Base-by-base conservation (phyloP, 2,113 vertebrate species). In the Tragulus kanchil region DNA sequence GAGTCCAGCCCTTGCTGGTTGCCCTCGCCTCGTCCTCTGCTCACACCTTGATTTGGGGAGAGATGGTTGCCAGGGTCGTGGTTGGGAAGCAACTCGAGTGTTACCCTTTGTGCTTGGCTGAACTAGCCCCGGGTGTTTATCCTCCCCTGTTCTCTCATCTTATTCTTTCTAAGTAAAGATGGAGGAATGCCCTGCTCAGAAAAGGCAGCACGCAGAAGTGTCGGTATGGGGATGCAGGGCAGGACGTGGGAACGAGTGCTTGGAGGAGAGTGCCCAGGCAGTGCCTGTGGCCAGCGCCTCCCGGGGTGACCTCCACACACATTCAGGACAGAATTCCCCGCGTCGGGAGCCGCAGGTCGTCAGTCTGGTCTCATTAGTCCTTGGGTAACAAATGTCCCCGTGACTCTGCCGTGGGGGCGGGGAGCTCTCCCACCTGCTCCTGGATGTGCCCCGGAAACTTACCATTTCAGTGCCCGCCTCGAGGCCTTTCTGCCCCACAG, bases 321-420 rank as follows among this genome's bases (percentile, higher is more conserved):
- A 16, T 16, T 62, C 52, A 45, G 54, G 67, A 45, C 42, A 19
- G 93, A 79, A 25, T 54, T 81, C 69, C 67, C 82, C 15, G 42
- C 12, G 36, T 77, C 48, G 86, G 89, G 62, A 89, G 77, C 91
- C 15, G 9, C 28, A 84, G 92, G 93, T 90, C 36, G 0, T 88
- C 58, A 19, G 86, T 25, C n/a, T 56, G 77, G 90, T 89, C 83
- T 85, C 82, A 12, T 73, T 85, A 89, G 75, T 87, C 48, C 58
- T 50, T 58, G 69, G 85, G 50, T 92, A 87, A 69, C 69, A 89
- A 94, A 56, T 81, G 86, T 64, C 86, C 96, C 90, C 0, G 31
- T 81, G 90, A 78, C 81, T 87, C 42, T 62, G 67, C 28, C 1
- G 8, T 11, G 28, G 62, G 67, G 58, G 78, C 0, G 0, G 85